Evolutionary conservation across 2,888 invertebrate genomes (phyloP), one percentile per base, ranked within the genome.

Genomic region (Penaeus monodon): DNA sequence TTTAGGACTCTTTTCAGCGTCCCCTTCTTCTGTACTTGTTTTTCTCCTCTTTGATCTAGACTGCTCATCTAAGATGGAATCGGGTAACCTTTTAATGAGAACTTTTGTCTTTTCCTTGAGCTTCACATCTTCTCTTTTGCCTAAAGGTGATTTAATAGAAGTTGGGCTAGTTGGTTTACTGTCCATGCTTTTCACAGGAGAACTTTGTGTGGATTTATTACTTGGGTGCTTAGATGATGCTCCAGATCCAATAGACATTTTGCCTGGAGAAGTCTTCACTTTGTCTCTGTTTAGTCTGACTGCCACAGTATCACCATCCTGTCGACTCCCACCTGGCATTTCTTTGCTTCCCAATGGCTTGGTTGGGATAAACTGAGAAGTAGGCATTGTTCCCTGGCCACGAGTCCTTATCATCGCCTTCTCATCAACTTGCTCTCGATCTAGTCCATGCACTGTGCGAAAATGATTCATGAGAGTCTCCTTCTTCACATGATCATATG

Each of bases 401-500:
- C 90, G 70, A 14, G 90, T 90, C 33, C 90, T 74, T 22, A 90
- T 90, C 90, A 90, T 90, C 20, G 88, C 85, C 76, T 90, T 87
- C 73, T 90, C 90, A 74, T 88, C 87, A 38, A 90, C 88, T 29
- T 90, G 84, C 27, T 85, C 81, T 38, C 86, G 84, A 20, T 84
- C 80, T 14, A 90, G 81, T 7, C 88, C 88, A 65, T 90, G 90
- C 17, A 88, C 88, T 8, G 87, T 90, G 44, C 85, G 87, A 44
- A 90, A 90, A 88, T 90, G 90, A 68, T 90, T 90, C 88, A 90
- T 88, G 49, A 90, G 87, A 10, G 90, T 90, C 65, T 90, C 90
- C 63, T 90, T 90, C 70, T 90, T 90, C 27, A 90, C 90, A 29
- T 90, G 90, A 70, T 90, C 90, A 64, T 90, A 90, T 4, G 90